A percentile compares a stretch with the other conserved stretches of the same genome.
Evolutionary conservation across 2,888 invertebrate genomes (phyloP).

Genomic region (Rutpela maculata): DNA sequence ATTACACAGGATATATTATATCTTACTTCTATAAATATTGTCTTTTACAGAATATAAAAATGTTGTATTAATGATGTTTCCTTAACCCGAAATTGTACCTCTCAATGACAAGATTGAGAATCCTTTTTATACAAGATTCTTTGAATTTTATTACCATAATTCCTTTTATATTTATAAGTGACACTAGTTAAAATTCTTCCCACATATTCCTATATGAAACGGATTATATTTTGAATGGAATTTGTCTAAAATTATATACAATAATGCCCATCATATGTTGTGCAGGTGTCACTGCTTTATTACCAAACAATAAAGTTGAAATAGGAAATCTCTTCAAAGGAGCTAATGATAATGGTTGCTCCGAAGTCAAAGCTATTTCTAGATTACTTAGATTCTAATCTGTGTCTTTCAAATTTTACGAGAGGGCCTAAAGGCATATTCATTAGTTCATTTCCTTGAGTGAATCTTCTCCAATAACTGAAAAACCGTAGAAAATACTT

Average conservation of each 20-base stretch:
- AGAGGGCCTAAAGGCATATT: slow-evolving; percentile 29
- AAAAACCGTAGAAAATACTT: slow-evolving; percentile 13
- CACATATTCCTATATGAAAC: not conserved
- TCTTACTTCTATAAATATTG: not conserved
- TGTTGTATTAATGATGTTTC: not conserved
- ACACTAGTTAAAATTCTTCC: not conserved
- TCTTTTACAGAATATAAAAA: too few species aligned
- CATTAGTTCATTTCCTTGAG: slow-evolving; percentile 34
- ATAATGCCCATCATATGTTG: slow-evolving; percentile 40
- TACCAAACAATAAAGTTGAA: slow-evolving; percentile 59
- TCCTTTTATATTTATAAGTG: slow-evolving; percentile 12
- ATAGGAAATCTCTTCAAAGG: slow-evolving; percentile 44
- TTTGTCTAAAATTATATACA: slow-evolving; percentile 38
- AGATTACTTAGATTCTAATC: slow-evolving; percentile 46
- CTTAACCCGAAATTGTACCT: not conserved
- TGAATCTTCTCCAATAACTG: slow-evolving; percentile 31
- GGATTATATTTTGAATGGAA: slow-evolving; percentile 39
- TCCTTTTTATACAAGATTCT: not conserved
- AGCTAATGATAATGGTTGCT: slow-evolving; percentile 34
- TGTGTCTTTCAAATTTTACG: slow-evolving; percentile 43
- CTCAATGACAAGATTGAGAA: not conserved
- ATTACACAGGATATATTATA: too few species aligned
- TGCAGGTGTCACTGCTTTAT: slow-evolving; percentile 57
- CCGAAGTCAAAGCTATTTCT: slow-evolving; percentile 41
- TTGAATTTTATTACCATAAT: slow-evolving; percentile 7